phyloP scores from a whole-genome alignment of 1,140 invertebrate genomes.

The Harlomillsia oculata region DNA sequence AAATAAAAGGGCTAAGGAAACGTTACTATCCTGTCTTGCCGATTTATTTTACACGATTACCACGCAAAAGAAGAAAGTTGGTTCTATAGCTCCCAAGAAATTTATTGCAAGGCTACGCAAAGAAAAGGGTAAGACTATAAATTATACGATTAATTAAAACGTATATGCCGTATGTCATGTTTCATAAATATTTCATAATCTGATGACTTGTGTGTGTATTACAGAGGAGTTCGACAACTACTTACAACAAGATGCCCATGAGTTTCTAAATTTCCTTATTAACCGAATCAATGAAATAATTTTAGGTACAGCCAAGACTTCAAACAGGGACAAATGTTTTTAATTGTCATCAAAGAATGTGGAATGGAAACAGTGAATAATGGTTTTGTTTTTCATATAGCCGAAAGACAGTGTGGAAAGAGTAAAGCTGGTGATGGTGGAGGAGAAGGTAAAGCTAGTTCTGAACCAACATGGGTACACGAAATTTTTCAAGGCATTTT shows the following conservation, averaged over 20 bases:
- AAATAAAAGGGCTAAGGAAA: constrained; percentile 96
- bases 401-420: constrained; percentile 63
- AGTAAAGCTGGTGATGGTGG: constrained; percentile 17
- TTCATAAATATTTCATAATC: no score
- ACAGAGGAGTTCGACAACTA: constrained; percentile 98
- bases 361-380: no score
- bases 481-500: constrained; percentile 99
- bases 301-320: constrained; percentile 60
- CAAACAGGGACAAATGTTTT: not conserved
- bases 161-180: constrained; percentile 1
- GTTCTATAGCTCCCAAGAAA: constrained; percentile 98
- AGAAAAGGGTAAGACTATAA: constrained; percentile 73
- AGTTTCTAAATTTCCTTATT: constrained; percentile 97
- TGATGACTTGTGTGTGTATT: constrained; percentile 39
- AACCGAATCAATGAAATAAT: constrained; percentile 94
- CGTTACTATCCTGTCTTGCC: constrained; percentile 89
- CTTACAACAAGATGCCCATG: constrained; percentile 99
- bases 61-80: constrained; percentile 98
- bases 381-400: constrained; percentile 43
- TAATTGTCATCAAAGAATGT: not conserved
- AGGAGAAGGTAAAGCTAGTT: constrained; percentile 20
- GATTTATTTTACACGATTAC: constrained; percentile 98
- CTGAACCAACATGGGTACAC: constrained; percentile 96
- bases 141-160: not conserved
- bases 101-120: constrained; percentile 96